These are phyloP conservation scores for Urocynchramus pylzowi DNA, from an alignment of 2,113 vertebrate species.

Conservation along the genomic window DNA sequence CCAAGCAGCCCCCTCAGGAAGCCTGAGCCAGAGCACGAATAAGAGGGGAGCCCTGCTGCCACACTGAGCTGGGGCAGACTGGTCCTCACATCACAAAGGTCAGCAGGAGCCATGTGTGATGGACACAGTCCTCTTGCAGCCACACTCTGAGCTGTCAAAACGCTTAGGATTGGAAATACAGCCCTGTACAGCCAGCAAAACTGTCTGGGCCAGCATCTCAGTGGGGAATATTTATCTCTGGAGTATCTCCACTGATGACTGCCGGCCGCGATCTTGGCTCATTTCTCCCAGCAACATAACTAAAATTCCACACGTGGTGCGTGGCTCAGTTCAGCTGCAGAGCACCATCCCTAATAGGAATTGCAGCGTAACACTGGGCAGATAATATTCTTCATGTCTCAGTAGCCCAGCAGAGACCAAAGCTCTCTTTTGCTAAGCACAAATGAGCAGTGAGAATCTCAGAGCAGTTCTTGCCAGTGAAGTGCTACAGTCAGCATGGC, in stretches of 20 bases:
- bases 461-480: neutral
- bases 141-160: constrained; percentile 8
- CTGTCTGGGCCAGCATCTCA: neutral
- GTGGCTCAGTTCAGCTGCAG: constrained; percentile 28
- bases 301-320: constrained; percentile 43
- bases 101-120: neutral
- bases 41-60: neutral
- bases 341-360: constrained; percentile 54
- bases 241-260: neutral
- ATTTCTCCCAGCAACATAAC: constrained; percentile 43
- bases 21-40: neutral
- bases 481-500: neutral
- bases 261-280: neutral
- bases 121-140: neutral
- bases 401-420: neutral
- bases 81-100: neutral
- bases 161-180: neutral
- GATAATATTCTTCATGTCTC: neutral
- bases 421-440: neutral
- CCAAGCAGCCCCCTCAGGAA: neutral
- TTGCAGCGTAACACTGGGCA: neutral
- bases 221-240: constrained; percentile 15
- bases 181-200: neutral
- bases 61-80: neutral
- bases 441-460: neutral